These are phyloP conservation scores for Australoheros scitulus DNA, from an alignment of 2,113 vertebrate species.

Conservation along the genomic window DNA sequence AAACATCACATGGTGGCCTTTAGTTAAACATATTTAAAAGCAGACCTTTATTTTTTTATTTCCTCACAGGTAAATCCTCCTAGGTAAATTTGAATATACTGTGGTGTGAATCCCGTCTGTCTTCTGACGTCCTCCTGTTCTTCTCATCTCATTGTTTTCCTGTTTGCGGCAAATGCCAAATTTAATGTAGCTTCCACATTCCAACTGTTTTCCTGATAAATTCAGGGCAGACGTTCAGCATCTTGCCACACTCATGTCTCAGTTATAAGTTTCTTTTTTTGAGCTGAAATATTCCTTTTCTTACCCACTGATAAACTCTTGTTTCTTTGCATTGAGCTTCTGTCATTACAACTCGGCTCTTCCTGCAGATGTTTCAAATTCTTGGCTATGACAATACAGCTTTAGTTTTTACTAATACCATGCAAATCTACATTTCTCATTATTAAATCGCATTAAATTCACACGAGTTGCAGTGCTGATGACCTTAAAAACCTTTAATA, in stretches of 20 bases:
- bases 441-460: background rate
- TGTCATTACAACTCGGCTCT: background rate
- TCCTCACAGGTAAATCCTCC: background rate
- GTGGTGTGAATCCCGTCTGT: background rate
- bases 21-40: background rate
- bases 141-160: background rate
- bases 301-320: background rate
- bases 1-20: background rate
- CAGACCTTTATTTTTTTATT: constrained; percentile 3
- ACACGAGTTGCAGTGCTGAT: background rate
- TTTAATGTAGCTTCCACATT: background rate
- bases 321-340: background rate
- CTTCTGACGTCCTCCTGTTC: background rate
- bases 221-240: rapidly evolving
- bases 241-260: background rate
- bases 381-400: background rate
- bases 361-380: background rate
- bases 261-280: background rate
- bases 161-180: background rate
- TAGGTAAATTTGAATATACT: background rate
- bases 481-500: background rate
- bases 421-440: background rate
- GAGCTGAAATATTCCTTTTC: background rate
- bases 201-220: background rate
- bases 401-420: background rate